These are phyloP conservation scores for Thera britannica DNA, from an alignment of 2,888 invertebrate genomes.

Conservation along the genomic window DNA sequence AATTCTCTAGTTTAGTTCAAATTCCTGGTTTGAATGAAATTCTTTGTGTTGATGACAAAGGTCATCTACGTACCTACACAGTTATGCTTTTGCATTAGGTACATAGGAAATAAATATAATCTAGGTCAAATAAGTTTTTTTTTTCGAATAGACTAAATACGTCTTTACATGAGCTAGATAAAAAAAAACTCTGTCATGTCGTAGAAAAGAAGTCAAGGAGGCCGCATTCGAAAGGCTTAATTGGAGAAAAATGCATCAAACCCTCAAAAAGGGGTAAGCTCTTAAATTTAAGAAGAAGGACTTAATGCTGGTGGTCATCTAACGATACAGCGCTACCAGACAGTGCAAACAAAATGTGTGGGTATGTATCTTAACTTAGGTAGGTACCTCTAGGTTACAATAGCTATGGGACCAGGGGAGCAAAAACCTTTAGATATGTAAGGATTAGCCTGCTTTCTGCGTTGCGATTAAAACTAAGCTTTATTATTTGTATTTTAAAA, in stretches of 20 bases:
- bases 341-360: no score
- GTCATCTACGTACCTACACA: background rate
- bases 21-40: slow-evolving; percentile 1
- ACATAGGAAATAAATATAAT: background rate
- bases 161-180: background rate
- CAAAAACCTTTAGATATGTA: slow-evolving; percentile 1
- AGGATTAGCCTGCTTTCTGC: slow-evolving; percentile 1
- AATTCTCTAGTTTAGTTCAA: slow-evolving; percentile 14
- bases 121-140: slow-evolving; percentile 1
- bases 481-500: background rate
- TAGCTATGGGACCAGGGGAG: slow-evolving; percentile 9
- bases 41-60: slow-evolving; percentile 9
- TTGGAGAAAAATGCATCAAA: no score
- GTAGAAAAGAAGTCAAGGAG: no score
- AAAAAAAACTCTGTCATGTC: no score
- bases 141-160: background rate
- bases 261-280: no score
- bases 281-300: no score
- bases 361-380: no score
- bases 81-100: background rate
- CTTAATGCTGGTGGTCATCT: background rate
- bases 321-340: no score
- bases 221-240: no score
- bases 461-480: background rate
- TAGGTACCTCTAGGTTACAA: slow-evolving; percentile 3